Evolutionary conservation across 2,888 invertebrate genomes (phyloP).

Genomic region (Pemphredon lugubris): DNA sequence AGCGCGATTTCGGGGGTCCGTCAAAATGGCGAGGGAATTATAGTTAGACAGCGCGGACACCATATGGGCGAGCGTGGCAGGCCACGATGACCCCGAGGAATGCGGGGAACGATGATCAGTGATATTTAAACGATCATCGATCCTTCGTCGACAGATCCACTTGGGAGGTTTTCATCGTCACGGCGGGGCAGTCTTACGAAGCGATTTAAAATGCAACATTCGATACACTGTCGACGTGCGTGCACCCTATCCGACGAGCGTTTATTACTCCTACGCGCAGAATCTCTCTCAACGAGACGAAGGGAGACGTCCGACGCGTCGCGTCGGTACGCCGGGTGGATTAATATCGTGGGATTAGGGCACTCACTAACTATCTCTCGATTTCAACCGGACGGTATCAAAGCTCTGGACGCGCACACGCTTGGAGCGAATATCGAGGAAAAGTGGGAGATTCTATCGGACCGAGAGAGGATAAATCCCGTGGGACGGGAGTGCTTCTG

Average conservation of each 20-base stretch:
- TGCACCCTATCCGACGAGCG: background rate
- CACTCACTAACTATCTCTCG: too few relatives aligned
- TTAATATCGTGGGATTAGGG: too few relatives aligned
- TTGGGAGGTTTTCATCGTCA: constrained; percentile 61
- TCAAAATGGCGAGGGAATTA: background rate
- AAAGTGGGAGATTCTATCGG: too few relatives aligned
- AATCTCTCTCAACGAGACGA: too few relatives aligned
- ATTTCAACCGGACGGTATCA: too few relatives aligned
- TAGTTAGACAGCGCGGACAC: constrained; percentile 22
- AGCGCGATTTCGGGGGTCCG: background rate
- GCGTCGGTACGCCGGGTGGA: too few relatives aligned
- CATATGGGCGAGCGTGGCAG: constrained; percentile 28
- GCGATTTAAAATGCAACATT: constrained; percentile 33
- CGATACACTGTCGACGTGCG: constrained; percentile 7
- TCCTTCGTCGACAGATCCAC: constrained; percentile 53
- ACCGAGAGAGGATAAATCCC: constrained; percentile 12
- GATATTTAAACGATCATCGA: constrained; percentile 65
- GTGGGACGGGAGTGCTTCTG: constrained; percentile 19
- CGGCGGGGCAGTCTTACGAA: constrained; percentile 33
- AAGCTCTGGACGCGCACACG: too few relatives aligned
- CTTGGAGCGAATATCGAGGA: too few relatives aligned
- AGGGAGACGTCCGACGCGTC: too few relatives aligned
- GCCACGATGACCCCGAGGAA: constrained; percentile 56
- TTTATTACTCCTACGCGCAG: background rate
- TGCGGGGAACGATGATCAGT: constrained; percentile 68